Conservation (phyloP, 2,113 vertebrate genomes). For the Eretmochelys imbricata region DNA sequence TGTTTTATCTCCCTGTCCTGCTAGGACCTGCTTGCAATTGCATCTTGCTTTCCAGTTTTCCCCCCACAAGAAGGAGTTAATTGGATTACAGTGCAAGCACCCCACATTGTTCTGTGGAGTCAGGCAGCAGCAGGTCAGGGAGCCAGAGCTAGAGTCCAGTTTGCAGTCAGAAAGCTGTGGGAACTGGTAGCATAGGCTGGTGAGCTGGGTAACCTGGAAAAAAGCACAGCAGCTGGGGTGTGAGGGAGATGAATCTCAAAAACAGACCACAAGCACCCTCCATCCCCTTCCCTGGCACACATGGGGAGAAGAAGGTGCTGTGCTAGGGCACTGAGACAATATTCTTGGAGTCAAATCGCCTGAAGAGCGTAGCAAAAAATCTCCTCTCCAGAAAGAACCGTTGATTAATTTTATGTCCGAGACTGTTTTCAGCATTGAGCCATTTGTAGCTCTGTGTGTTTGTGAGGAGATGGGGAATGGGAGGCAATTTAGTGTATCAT, state of each 20-base stretch:
- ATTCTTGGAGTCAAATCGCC: not conserved
- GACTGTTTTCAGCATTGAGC: not conserved
- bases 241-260: not conserved
- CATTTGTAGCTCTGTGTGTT: not conserved
- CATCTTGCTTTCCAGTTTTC: constrained; percentile 21
- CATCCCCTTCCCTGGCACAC: not conserved
- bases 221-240: not conserved
- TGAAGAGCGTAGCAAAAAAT: not conserved
- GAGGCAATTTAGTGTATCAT: not conserved
- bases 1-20: constrained; percentile 42
- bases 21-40: constrained; percentile 60
- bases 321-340: not conserved
- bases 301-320: not conserved
- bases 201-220: constrained; percentile 40
- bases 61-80: constrained; percentile 2
- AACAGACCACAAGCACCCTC: not conserved
- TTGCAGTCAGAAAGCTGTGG: not conserved
- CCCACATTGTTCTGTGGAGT: not conserved
- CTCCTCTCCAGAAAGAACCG: not conserved
- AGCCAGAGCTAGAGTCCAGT: constrained; percentile 28
- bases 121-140: constrained; percentile 10
- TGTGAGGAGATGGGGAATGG: not conserved
- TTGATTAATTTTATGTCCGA: not conserved
- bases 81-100: not conserved
- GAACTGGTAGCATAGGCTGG: not conserved